Conservation (phyloP, 1,140 invertebrate genomes). For the Drosophila sechellia region DNA sequence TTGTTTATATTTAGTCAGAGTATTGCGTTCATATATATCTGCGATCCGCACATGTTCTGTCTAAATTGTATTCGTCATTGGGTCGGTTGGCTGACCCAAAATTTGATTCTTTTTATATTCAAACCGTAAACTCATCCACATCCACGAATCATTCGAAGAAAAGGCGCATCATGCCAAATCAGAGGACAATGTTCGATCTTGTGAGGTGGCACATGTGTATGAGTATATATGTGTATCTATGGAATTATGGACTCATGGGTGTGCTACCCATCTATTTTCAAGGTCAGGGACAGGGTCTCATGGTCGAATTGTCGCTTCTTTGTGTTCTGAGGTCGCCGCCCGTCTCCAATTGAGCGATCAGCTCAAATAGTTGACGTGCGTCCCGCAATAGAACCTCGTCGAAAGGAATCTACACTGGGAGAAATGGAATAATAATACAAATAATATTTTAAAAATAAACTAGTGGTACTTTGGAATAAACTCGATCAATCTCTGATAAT, state of each 20-base stretch:
- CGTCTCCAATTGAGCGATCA: constrained; percentile 24
- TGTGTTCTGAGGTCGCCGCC: constrained; percentile 16
- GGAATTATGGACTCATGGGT: background rate
- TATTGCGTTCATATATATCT: background rate
- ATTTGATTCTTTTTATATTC: constrained; percentile 13
- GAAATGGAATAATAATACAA: background rate
- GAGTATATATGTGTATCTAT: background rate
- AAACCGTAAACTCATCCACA: background rate
- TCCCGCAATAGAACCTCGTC: constrained; percentile 13
- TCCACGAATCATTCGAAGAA: background rate
- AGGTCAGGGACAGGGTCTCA: constrained; percentile 26
- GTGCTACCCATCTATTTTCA: constrained; percentile 4
- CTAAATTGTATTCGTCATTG: constrained; percentile 12
- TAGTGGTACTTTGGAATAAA: background rate
- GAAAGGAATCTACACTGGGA: background rate
- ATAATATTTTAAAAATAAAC: too few relatives aligned
- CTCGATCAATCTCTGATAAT: background rate
- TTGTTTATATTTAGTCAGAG: background rate
- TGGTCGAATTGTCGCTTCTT: constrained; percentile 7
- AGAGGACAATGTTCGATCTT: constrained; percentile 7
- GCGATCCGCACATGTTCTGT: constrained; percentile 10
- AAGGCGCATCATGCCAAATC: constrained; percentile 3
- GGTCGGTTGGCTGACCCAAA: constrained; percentile 31
- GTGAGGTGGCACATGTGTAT: background rate
- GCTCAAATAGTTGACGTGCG: constrained; percentile 3